phyloP scores from a whole-genome alignment of 2,888 invertebrate genomes.

The Watsonalla cultraria region DNA sequence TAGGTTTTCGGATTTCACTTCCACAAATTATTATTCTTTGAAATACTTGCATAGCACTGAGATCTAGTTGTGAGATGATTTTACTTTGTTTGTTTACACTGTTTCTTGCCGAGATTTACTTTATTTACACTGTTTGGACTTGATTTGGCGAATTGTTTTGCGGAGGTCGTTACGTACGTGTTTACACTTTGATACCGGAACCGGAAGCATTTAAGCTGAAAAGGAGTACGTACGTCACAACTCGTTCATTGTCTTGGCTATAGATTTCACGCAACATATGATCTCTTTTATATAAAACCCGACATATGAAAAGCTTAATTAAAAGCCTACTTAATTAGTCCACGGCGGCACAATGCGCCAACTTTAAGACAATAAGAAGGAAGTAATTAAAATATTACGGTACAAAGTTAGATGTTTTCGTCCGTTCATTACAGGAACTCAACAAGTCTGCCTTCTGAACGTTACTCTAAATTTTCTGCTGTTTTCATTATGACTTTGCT shows the following conservation, averaged over 20 bases:
- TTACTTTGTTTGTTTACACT: too few relatives aligned
- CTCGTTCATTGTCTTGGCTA: background rate
- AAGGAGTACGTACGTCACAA: too few relatives aligned
- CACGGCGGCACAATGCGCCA: constrained; percentile 37
- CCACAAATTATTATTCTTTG: too few relatives aligned
- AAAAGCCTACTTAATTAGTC: constrained; percentile 57
- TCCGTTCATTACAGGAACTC: constrained; percentile 39
- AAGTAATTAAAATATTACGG: constrained; percentile 66
- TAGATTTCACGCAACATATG: background rate
- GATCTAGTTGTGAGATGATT: too few relatives aligned
- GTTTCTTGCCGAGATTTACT: too few relatives aligned
- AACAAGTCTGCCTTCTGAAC: constrained; percentile 42
- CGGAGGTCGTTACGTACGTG: too few relatives aligned
- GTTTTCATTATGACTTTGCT: constrained; percentile 6
- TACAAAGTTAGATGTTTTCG: constrained; percentile 49
- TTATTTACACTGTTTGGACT: too few relatives aligned
- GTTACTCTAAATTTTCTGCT: background rate
- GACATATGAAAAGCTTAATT: constrained; percentile 46
- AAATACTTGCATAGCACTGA: too few relatives aligned
- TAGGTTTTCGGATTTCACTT: too few relatives aligned
- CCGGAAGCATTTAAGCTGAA: too few relatives aligned
- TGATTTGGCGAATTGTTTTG: too few relatives aligned
- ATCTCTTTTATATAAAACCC: background rate
- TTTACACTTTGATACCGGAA: too few relatives aligned
- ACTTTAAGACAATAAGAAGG: constrained; percentile 54